Evolutionary conservation across 92 coral and sea anemone genomes (phyloP).

Genomic region (Blastomussa wellsi): DNA sequence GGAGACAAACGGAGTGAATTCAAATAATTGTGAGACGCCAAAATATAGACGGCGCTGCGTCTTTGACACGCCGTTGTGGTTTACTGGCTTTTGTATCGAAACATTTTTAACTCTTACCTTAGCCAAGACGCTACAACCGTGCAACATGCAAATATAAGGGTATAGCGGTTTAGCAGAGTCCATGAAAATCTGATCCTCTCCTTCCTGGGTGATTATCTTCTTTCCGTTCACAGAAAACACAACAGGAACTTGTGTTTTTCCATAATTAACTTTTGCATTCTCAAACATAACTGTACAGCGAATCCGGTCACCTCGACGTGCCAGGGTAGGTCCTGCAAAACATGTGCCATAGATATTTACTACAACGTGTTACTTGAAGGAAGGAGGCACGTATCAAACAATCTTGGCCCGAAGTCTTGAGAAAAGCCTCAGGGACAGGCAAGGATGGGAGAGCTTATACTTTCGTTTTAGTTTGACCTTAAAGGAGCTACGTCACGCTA

Average conservation of each 20-base stretch:
- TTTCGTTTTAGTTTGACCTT: no score
- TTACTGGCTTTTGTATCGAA: no score
- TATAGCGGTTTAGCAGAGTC: neutral
- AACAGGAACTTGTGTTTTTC: neutral
- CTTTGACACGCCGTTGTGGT: no score
- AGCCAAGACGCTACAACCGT: slow-evolving; percentile 2
- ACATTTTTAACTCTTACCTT: slow-evolving; percentile 1
- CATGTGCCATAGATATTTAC: neutral
- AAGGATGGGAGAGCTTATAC: no score
- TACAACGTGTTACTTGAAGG: no score
- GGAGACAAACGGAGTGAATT: no score
- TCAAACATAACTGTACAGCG: slow-evolving; percentile 14
- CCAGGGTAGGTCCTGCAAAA: slow-evolving; percentile 3
- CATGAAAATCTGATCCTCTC: neutral
- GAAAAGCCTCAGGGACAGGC: no score
- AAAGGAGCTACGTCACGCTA: no score
- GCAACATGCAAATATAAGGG: slow-evolving; percentile 7
- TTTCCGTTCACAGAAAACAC: neutral
- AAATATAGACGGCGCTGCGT: no score
- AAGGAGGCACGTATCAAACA: no score
- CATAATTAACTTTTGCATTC: neutral
- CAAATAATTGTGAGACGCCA: no score
- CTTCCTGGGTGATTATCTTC: neutral
- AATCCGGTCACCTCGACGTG: slow-evolving; percentile 21
- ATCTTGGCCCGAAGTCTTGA: no score